Evolutionary conservation across 2,888 invertebrate genomes (phyloP), one percentile per base, ranked within the genome.

Genomic region (Scaptomyza reducta): DNA sequence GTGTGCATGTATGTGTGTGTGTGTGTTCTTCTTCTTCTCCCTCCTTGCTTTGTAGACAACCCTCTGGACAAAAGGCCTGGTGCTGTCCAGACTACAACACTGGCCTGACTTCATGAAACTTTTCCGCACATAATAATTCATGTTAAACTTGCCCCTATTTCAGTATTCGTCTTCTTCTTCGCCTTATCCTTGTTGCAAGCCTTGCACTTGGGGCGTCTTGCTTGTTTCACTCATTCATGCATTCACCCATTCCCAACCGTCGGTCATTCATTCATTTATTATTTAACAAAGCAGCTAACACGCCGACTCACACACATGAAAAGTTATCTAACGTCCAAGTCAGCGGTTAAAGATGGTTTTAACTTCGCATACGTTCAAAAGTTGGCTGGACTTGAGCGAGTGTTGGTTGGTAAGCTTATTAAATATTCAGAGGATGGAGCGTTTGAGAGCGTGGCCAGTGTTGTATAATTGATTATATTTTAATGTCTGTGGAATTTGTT

Each of bases 61-160:
- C n/a, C n/a, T n/a, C n/a, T n/a, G n/a, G 27, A 3, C 40, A 25
- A 40, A 14, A 14, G 41, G 33, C 40, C 3, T 33, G 33, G 33
- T 33, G 18, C 31, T 66, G 70, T 33, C 64, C 62, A 55, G 62
- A 45, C 57, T 10, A 49, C 33, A 14, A 49, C 40, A 40, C 33
- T 58, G 31, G 42, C 11, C 57, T 33, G 58, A 64, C 77, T 63
- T 63, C 73, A 80, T 88, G 76, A 60, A 84, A 84, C 73, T 87
- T 88, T 88, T 75, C 71, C 71, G 76, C 88, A 84, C 84, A 75
- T 88, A 83, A 84, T 84, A 84, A 87, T 84, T 84, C 84, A 84
- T 84, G 81, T 87, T 84, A 88, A 88, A 84, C 87, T 81, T 84
- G 55, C 59, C 74, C 65, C 56, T 60, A 45, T 66, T 62, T 69